phyloP scores from a whole-genome alignment of 2,797 vertebrate genomes.

The Takifugu ocellatus region DNA sequence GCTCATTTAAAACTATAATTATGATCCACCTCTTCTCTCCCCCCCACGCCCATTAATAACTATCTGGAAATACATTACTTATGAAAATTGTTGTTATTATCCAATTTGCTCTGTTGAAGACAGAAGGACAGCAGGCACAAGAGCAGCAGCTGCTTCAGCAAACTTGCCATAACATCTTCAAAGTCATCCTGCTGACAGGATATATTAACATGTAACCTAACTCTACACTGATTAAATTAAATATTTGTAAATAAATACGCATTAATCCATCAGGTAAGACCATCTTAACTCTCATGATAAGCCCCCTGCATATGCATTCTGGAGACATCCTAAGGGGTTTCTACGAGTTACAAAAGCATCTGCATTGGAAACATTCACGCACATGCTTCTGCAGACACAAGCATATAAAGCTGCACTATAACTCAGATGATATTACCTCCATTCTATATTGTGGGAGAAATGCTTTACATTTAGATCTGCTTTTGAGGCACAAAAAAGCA shows the following conservation, averaged over 20 bases:
- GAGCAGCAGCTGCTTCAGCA: constrained; percentile 38
- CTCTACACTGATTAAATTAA: constrained; percentile 52
- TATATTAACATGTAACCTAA: constrained; percentile 31
- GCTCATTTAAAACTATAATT: constrained; percentile 28
- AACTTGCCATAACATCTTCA: constrained; percentile 33
- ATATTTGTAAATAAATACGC: constrained; percentile 35
- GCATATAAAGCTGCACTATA: constrained; percentile 1
- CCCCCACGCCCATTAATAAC: constrained; percentile 11
- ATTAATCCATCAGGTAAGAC: constrained; percentile 11
- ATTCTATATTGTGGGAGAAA: constrained; percentile 11
- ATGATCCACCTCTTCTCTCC: constrained; percentile 6
- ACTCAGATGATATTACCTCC: constrained; percentile 5
- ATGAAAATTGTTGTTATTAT: constrained; percentile 38
- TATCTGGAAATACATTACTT: constrained; percentile 7
- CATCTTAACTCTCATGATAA: constrained; percentile 1
- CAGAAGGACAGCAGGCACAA: constrained; percentile 35
- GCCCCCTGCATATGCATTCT: constrained; percentile 2
- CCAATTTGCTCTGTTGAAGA: constrained; percentile 47
- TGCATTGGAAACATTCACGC: constrained; percentile 6
- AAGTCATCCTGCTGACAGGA: constrained; percentile 21
- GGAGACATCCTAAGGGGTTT: not conserved
- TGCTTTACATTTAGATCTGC: not conserved
- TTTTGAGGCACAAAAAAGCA: not conserved
- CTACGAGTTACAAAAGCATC: constrained; percentile 10
- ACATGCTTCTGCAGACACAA: not conserved